A percentile compares a stretch with the other conserved stretches of the same genome.
Evolutionary conservation across 1,140 invertebrate species (phyloP).

Genomic region (Macrotrachela quadricornifera): DNA sequence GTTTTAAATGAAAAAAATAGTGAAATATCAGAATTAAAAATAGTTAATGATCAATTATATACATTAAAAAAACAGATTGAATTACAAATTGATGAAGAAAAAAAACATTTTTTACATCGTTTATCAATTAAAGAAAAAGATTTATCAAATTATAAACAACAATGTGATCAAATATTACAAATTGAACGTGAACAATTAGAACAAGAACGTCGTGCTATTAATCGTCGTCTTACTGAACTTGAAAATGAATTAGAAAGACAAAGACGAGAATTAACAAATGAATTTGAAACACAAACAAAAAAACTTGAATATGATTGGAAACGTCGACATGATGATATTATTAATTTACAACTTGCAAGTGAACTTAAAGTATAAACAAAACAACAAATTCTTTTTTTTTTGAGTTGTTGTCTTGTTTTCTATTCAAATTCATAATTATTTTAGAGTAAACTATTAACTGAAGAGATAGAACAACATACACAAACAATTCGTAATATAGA

Average conservation of each 20-base stretch:
- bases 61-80: constrained; percentile 14
- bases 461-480: no score
- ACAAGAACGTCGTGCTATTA: constrained; percentile 19
- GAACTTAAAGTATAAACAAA: constrained; percentile 17
- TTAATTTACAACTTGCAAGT: constrained; percentile 18
- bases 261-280: constrained; percentile 14
- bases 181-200: constrained; percentile 23
- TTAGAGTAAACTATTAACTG: no score
- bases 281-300: constrained; percentile 24
- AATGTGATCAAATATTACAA: constrained; percentile 20
- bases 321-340: constrained; percentile 22
- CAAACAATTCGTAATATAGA: no score
- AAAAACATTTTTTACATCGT: constrained; percentile 22
- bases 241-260: constrained; percentile 24
- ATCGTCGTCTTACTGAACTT: constrained; percentile 19
- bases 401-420: no score
- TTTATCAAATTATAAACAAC: constrained; percentile 21
- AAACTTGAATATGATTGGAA: constrained; percentile 25
- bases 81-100: constrained; percentile 19
- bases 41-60: constrained; percentile 21
- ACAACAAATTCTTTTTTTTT: no score
- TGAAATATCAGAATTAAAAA: constrained; percentile 25
- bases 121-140: constrained; percentile 25
- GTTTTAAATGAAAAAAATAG: constrained; percentile 18
- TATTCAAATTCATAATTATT: no score